These are phyloP conservation scores for Eretmochelys imbricata DNA, from an alignment of 2,113 vertebrate species.

Conservation along the genomic window DNA sequence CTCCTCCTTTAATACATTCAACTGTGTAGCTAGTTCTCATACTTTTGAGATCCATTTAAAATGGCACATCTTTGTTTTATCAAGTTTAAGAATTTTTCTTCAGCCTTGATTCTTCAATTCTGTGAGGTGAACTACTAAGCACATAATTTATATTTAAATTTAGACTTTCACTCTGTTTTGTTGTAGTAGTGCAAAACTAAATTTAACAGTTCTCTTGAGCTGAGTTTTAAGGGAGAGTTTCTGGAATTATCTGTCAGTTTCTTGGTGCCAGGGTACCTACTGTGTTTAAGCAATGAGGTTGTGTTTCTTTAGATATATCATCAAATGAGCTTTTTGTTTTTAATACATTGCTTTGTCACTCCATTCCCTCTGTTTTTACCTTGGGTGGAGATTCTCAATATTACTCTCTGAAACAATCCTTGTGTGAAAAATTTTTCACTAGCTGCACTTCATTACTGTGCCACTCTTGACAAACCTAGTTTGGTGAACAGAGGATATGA, in stretches of 20 bases:
- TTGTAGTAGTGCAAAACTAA: not conserved
- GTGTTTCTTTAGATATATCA: not conserved
- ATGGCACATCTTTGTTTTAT: not conserved
- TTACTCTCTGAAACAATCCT: rapidly evolving
- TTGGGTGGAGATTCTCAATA: not conserved
- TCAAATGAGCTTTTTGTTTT: not conserved
- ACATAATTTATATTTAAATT: conserved; percentile 11
- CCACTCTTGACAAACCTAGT: not conserved
- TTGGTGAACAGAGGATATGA: not conserved
- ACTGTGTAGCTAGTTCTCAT: not conserved
- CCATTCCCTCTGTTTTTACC: not conserved
- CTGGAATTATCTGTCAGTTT: not conserved
- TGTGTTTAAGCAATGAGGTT: not conserved
- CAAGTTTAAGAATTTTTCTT: not conserved
- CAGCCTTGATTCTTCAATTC: not conserved
- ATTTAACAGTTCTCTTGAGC: not conserved
- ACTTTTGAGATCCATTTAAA: not conserved
- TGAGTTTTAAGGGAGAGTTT: not conserved
- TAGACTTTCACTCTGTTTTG: not conserved
- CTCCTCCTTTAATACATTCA: not conserved
- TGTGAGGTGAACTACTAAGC: not conserved
- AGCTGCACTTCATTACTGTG: not conserved
- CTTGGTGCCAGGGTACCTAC: not conserved
- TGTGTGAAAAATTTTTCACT: not conserved
- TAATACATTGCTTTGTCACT: not conserved